Evolutionary conservation across 2,888 invertebrate genomes (phyloP), one percentile per base, ranked within the genome.

Genomic region (Pteria penguin): DNA sequence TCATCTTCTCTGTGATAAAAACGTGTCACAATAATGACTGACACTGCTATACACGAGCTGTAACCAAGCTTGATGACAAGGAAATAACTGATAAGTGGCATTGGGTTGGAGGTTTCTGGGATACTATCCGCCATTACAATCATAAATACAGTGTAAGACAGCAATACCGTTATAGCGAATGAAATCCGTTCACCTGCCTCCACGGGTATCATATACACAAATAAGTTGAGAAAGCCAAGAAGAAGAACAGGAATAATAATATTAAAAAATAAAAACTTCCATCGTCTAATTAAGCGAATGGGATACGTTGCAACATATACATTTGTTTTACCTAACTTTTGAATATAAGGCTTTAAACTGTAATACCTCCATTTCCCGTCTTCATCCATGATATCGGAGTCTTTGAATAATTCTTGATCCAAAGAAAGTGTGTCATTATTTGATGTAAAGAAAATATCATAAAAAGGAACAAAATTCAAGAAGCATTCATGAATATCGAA

Each of bases 91-190:
- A 32, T 36, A 8, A 32, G 31, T 22, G 63, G 63, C 63, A 63
- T 36, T 18, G 63, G 63, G 26, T 63, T 63, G 1, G 82, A 80
- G 45, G 79, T 78, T 72, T 80, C 79, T 0, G 82, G 82, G 32
- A 82, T 71, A 36, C 74, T 75, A 8, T 71, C 71, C 29, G 80
- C 78, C 24, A 82, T 78, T 33, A 81, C 76, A 0, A 81, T 81
- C 31, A 82, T 62, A 62, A 78, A 82, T 2, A 82, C 82, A 18
- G 80, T 76, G 24, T 80, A 58, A 0, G 80, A 77, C 26, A 82
- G 67, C 54, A 82, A 80, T 27, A 82, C 76, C 0, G 82, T 82
- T 11, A 82, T 72, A 2, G 78, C 79, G 55, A 79, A 82, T 33
- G 80, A 77, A 5, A 71, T 77, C 62, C 79, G 78, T 54, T 82